Base-by-base conservation (phyloP, 2,797 vertebrate species). In the Tarsius wallacei region DNA sequence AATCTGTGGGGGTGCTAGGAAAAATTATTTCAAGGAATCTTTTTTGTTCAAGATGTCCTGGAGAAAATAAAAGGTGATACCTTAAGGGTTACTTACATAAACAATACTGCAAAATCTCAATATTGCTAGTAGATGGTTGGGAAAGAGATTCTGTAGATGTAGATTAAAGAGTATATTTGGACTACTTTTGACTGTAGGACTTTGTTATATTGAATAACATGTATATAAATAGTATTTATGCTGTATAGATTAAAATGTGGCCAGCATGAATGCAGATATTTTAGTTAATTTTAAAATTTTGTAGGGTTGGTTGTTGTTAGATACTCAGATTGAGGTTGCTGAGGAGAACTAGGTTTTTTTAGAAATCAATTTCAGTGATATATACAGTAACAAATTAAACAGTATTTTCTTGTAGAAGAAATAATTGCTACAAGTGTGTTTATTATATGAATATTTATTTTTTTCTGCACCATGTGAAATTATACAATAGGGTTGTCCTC, bases 361-460 rank as follows among this genome's bases (percentile, higher is more conserved):
- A 73, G 47, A 90, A 84, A 59, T 70, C 4, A 70, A 73, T 97
- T 97, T 90, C n/a, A 95, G 51, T 68, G 0, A 94, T 87, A 97
- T 93, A 63, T 93, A 57, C 31, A 97, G 26, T 83, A 89, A 73
- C 19, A 86, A 96, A 96, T 24, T 53, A 84, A 85, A 85, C 16
- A 49, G 19, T 94, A 95, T 93, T 85, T 96, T 97, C 28, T 64
- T 83, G 73, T 90, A 90, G 24, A 96, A 96, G 16, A 83, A 87
- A 77, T 55, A 22, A 81, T 92, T 85, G 49, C 73, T 94, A 6
- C 31, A 49, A 96, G 87, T 42, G 5, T 92, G 36, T 94, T 97
- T 91, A 91, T 83, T 94, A 57, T 13, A 87, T 59, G 33, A 8
- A 33, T 96, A 94, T 94, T 97, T 66, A 89, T 91, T 94, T 97